Conservation (phyloP, 1,140 invertebrate genomes). For the Drosophila triauraria region DNA sequence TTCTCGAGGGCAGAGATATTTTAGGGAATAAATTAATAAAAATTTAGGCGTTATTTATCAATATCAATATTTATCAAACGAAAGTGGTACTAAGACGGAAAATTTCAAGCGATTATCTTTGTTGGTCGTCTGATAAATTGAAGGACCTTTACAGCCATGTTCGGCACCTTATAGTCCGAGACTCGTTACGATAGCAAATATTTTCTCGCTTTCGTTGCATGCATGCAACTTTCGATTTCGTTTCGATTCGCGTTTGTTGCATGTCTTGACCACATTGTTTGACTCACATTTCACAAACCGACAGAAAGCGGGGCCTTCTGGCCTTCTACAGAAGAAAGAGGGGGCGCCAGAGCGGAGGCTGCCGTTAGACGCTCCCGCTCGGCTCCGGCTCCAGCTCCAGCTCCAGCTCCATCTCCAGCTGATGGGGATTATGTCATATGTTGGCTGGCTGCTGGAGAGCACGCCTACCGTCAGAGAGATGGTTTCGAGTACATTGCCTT, state of each 20-base stretch:
- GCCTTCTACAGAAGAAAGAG: constrained; percentile 20
- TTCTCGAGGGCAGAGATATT: no score
- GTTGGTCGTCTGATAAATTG: background rate
- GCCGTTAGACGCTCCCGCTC: constrained; percentile 55
- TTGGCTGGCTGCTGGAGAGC: constrained; percentile 49
- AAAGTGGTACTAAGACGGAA: no score
- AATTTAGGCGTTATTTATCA: no score
- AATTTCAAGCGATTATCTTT: no score
- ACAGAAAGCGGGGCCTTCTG: constrained; percentile 23
- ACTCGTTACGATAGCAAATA: constrained; percentile 62
- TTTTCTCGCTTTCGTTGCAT: constrained; percentile 59
- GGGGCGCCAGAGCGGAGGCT: constrained; percentile 39
- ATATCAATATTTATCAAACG: no score
- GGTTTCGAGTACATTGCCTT: constrained; percentile 62
- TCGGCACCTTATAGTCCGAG: constrained; percentile 23
- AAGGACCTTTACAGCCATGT: constrained; percentile 21
- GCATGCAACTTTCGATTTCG: constrained; percentile 81
- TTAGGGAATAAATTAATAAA: no score
- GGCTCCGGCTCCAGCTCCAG: background rate
- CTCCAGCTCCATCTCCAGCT: constrained; percentile 21
- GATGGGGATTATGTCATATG: constrained; percentile 67
- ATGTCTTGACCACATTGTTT: constrained; percentile 80
- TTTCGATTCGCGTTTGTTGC: constrained; percentile 78
- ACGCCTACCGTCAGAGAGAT: constrained; percentile 40
- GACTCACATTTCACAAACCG: constrained; percentile 46